Percentiles rank a stretch among this genome's conserved stretches.
Evolutionary conservation across 2,113 vertebrate species (phyloP).

Genomic region (Pelvicachromis taeniatus): DNA sequence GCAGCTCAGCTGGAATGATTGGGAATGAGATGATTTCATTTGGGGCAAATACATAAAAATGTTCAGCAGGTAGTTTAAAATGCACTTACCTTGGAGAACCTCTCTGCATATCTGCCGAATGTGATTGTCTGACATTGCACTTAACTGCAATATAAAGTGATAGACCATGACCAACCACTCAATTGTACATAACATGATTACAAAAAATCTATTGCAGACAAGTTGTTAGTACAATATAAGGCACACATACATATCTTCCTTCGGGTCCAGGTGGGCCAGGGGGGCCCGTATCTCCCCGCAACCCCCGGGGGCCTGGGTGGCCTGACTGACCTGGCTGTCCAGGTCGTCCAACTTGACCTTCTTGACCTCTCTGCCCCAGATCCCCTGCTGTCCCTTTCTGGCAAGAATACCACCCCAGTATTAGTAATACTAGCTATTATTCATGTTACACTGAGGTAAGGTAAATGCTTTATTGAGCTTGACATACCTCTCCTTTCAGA

Average conservation of each 20-base stretch:
- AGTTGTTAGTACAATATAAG: not conserved
- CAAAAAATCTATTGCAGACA: not conserved
- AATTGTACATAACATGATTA: not conserved
- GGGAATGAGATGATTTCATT: not conserved
- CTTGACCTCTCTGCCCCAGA: constrained; percentile 77
- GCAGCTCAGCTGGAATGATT: constrained; percentile 79
- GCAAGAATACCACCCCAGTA: constrained; percentile 57
- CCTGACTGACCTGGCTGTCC: constrained; percentile 81
- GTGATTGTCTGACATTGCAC: constrained; percentile 85
- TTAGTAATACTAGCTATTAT: constrained; percentile 3
- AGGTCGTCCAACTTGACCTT: constrained; percentile 82
- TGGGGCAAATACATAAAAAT: not conserved
- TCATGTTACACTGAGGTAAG: not conserved
- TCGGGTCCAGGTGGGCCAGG: constrained; percentile 83
- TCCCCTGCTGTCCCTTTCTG: constrained; percentile 92
- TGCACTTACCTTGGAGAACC: constrained; percentile 85
- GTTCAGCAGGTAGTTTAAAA: not conserved
- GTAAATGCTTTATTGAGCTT: not conserved
- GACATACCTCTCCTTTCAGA: constrained; percentile 85
- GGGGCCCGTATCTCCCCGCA: constrained; percentile 76
- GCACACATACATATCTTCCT: constrained; percentile 84
- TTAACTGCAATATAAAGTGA: constrained; percentile 70
- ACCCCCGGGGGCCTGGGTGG: constrained; percentile 77
- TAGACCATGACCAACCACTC: not conserved
- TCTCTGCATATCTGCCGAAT: constrained; percentile 92